Percentiles rank a stretch among this genome's conserved stretches.
These are phyloP conservation scores for Drosophila mayaguana DNA, from an alignment of 2,888 invertebrate species.

Conservation along the genomic window DNA sequence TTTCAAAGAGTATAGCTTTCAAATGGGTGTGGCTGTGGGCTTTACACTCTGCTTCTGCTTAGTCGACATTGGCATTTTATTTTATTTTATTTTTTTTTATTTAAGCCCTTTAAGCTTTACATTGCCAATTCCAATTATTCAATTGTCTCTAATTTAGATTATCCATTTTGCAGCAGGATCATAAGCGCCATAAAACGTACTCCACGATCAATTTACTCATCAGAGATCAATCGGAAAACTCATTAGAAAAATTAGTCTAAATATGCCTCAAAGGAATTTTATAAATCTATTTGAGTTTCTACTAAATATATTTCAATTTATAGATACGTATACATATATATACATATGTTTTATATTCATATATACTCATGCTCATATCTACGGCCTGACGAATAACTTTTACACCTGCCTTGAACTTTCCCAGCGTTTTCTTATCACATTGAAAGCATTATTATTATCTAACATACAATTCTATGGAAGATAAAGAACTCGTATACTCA, in stretches of 20 bases:
- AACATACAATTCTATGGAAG: neutral
- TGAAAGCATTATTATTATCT: neutral
- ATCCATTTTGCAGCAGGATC: too few species aligned
- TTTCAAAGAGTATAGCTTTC: too few species aligned
- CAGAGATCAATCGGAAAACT: neutral
- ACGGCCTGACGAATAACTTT: neutral
- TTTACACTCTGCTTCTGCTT: too few species aligned
- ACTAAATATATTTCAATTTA: neutral
- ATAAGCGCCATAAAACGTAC: too few species aligned
- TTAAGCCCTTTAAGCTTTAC: too few species aligned
- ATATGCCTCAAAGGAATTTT: neutral
- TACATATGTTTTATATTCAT: neutral
- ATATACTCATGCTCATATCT: neutral
- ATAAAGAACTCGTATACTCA: neutral
- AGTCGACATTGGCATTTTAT: too few species aligned
- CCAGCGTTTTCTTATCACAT: neutral
- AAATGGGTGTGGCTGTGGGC: too few species aligned
- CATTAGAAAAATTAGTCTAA: neutral
- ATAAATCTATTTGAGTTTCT: neutral
- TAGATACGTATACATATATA: neutral
- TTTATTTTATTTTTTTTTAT: too few species aligned
- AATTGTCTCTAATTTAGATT: too few species aligned
- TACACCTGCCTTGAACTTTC: slow-evolving; percentile 4
- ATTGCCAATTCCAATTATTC: too few species aligned
- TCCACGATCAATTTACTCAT: too few species aligned